Evolutionary conservation across 2,888 invertebrate genomes (phyloP).

Genomic region (Nymphalis polychloros): DNA sequence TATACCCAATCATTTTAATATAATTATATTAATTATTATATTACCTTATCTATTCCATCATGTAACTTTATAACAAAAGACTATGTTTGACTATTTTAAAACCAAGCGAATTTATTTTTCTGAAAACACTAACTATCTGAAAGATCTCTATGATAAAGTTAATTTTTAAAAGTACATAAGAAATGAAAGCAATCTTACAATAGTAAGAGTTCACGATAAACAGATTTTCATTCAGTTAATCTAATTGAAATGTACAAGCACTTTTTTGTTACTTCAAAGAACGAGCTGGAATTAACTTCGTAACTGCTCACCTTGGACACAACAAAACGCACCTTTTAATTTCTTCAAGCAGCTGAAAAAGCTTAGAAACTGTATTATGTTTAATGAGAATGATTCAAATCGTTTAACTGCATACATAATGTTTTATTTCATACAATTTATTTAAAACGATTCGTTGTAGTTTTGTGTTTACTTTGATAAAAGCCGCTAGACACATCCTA

Average conservation of each 20-base stretch:
- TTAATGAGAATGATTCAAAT: too few species aligned
- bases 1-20: too few species aligned
- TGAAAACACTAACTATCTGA: neutral
- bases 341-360: too few species aligned
- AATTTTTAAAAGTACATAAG: neutral
- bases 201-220: conserved; percentile 22
- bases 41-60: neutral
- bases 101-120: neutral
- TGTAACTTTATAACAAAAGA: neutral
- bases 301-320: neutral
- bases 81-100: neutral
- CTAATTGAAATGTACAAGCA: conserved; percentile 43
- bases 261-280: conserved; percentile 44
- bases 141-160: neutral
- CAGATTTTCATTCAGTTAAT: conserved; percentile 43
- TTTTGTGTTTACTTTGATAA: too few species aligned
- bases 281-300: conserved; percentile 16
- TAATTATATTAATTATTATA: neutral
- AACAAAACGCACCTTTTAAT: too few species aligned
- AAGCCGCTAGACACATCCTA: too few species aligned
- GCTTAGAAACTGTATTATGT: too few species aligned
- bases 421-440: too few species aligned
- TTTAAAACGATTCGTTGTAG: too few species aligned
- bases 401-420: too few species aligned
- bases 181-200: conserved; percentile 8